These are phyloP conservation scores for Olivierus martensii DNA, from an alignment of 1,140 invertebrate genomes.

Conservation along the genomic window DNA sequence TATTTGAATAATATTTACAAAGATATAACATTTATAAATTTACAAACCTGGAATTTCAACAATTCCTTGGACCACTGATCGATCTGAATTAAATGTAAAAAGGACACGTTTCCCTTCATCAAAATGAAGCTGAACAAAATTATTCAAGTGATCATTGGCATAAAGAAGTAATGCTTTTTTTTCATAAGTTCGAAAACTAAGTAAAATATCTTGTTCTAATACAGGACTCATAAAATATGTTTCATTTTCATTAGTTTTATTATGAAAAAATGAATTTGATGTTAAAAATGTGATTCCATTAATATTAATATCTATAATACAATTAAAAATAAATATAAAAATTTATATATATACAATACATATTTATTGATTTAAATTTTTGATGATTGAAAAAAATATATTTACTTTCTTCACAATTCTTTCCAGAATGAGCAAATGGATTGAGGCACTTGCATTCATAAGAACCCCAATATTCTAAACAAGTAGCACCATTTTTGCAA, in stretches of 20 bases:
- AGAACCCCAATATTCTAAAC: slow-evolving; percentile 81
- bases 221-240: slow-evolving; percentile 27
- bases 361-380: not conserved
- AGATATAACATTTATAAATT: slow-evolving; percentile 19
- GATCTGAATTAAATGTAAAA: slow-evolving; percentile 66
- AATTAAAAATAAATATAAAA: slow-evolving; percentile 5
- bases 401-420: slow-evolving; percentile 77
- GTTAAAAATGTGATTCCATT: slow-evolving; percentile 79
- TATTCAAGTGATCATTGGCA: slow-evolving; percentile 83
- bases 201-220: slow-evolving; percentile 57
- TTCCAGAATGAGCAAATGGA: slow-evolving; percentile 75
- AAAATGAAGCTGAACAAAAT: slow-evolving; percentile 81
- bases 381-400: slow-evolving; percentile 18
- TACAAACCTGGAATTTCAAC: slow-evolving; percentile 45
- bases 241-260: slow-evolving; percentile 43
- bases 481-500: slow-evolving; percentile 76
- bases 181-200: slow-evolving; percentile 78
- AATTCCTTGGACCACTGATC: slow-evolving; percentile 62
- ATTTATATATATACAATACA: not conserved
- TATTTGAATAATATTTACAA: slow-evolving; percentile 8
- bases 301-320: slow-evolving; percentile 65
- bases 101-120: slow-evolving; percentile 55
- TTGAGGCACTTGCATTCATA: slow-evolving; percentile 68
- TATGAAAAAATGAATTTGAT: slow-evolving; percentile 57
- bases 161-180: slow-evolving; percentile 67